These are phyloP conservation scores for Camptogramma bilineatum DNA, from an alignment of 2,888 invertebrate species.

Conservation along the genomic window DNA sequence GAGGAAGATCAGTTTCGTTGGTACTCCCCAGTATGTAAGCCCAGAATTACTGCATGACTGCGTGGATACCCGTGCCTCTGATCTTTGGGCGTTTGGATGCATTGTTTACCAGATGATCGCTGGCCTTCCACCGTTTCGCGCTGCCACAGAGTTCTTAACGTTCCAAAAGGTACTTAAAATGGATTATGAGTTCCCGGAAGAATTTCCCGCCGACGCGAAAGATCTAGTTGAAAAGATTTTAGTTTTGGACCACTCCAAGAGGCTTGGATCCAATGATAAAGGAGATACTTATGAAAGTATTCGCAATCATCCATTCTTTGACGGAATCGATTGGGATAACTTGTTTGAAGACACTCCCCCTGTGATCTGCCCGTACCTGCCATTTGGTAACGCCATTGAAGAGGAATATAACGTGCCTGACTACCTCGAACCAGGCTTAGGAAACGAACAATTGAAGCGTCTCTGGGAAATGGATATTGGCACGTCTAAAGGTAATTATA, in stretches of 20 bases:
- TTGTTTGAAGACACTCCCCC: constrained; percentile 93
- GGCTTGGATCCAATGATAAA: constrained; percentile 92
- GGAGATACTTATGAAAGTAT: constrained; percentile 91
- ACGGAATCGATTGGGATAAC: constrained; percentile 92
- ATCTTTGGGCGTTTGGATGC: constrained; percentile 99
- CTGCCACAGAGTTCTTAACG: constrained; percentile 96
- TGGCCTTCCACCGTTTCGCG: constrained; percentile 96
- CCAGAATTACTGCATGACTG: constrained; percentile 96
- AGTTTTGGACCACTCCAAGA: constrained; percentile 91
- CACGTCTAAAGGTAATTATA: constrained; percentile 69
- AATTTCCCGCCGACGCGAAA: constrained; percentile 93
- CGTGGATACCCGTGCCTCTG: constrained; percentile 91
- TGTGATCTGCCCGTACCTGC: constrained; percentile 91
- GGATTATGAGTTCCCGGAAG: constrained; percentile 96
- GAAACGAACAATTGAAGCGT: constrained; percentile 91
- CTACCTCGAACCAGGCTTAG: constrained; percentile 94
- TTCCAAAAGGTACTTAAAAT: constrained; percentile 97
- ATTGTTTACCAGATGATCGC: constrained; percentile 98
- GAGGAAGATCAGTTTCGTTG: constrained; percentile 95
- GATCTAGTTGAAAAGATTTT: constrained; percentile 95
- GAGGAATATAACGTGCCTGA: constrained; percentile 91
- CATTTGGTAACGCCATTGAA: constrained; percentile 87
- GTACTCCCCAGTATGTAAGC: constrained; percentile 99
- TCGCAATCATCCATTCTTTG: constrained; percentile 94
- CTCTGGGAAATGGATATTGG: constrained; percentile 90